phyloP scores from a whole-genome alignment of 2,113 vertebrate genomes.

The Mungos mungo region DNA sequence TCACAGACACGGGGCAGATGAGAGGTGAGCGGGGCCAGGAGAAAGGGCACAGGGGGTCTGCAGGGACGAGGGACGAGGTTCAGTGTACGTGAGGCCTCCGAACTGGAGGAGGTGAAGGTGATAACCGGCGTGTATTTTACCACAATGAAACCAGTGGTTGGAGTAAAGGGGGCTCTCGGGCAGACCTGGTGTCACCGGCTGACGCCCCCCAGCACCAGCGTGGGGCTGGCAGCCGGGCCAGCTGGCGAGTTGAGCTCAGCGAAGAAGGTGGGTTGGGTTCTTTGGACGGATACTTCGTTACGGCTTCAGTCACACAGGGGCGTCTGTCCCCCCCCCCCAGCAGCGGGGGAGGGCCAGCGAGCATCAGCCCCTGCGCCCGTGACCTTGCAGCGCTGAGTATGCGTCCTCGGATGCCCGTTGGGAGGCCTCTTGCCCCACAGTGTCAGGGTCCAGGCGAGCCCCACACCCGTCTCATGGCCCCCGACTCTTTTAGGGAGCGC shows the following conservation, averaged over 20 bases:
- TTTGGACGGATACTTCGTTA: neutral
- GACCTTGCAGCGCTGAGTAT: neutral
- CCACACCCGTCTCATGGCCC: neutral
- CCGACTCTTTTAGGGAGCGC: conserved; percentile 88
- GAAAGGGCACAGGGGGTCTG: neutral
- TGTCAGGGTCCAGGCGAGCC: too few species aligned
- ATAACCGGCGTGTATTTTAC: accelerated
- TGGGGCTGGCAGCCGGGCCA: neutral
- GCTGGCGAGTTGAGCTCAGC: neutral
- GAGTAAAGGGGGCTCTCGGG: too few species aligned
- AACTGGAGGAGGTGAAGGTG: neutral
- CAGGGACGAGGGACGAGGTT: neutral
- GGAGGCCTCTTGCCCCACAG: too few species aligned
- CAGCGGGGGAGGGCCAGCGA: neutral
- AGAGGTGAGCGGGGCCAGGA: neutral
- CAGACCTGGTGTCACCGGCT: neutral
- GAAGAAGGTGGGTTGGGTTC: neutral
- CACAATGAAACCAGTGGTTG: accelerated
- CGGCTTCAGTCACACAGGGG: neutral
- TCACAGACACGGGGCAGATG: accelerated
- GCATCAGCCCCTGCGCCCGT: accelerated
- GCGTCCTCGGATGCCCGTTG: too few species aligned
- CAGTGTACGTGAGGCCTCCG: accelerated
- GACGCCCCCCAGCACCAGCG: accelerated
- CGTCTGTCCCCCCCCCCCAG: neutral